phyloP scores from a whole-genome alignment of 2,113 vertebrate genomes.

The Anhinga anhinga region DNA sequence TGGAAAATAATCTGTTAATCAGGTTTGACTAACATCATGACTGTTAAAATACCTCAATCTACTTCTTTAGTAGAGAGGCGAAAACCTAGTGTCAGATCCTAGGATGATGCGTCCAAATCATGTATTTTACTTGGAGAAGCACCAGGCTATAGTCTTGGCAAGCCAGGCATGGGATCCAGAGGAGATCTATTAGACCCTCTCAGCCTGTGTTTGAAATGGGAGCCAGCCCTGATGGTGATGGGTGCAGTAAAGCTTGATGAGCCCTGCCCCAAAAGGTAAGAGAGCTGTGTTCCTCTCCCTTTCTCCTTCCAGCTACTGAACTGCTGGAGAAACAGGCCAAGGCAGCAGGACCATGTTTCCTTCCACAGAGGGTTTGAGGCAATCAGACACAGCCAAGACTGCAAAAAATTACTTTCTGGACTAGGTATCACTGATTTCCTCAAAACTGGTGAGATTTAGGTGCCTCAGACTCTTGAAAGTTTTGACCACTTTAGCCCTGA shows the following conservation, averaged over 20 bases:
- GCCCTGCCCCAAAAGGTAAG: background rate
- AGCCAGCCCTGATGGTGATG: background rate
- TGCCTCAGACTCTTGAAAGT: background rate
- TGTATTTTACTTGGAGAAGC: background rate
- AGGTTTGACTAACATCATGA: conserved; percentile 49
- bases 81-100: background rate
- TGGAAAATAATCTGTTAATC: conserved; percentile 57
- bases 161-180: background rate
- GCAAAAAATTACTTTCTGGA: background rate
- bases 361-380: background rate
- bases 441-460: background rate
- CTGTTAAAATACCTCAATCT: conserved; percentile 42
- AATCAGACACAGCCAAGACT: background rate
- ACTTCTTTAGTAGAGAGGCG: background rate
- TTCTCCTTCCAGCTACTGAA: background rate
- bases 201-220: background rate
- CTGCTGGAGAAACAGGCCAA: background rate
- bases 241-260: background rate
- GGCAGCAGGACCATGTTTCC: background rate
- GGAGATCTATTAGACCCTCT: background rate
- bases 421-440: background rate
- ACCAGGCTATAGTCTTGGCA: background rate
- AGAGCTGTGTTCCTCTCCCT: background rate
- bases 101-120: background rate
- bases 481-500: background rate